Conservation (phyloP, 2,113 vertebrate genomes). For the Machaerirhynchus nigripectus region DNA sequence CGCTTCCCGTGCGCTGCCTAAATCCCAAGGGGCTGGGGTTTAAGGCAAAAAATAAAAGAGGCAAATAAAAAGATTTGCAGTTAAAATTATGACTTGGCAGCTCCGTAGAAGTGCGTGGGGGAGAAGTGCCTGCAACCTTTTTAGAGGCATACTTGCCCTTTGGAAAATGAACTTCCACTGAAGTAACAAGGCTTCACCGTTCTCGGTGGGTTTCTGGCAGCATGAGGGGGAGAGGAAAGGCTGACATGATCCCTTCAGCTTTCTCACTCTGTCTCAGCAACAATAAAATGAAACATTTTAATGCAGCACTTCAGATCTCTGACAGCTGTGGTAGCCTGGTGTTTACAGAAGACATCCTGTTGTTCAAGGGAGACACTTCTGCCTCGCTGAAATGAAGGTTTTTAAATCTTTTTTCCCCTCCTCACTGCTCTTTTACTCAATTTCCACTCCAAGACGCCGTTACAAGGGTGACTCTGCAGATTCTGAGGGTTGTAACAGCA, state of each 20-base stretch:
- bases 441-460: background rate
- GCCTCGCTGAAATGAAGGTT: background rate
- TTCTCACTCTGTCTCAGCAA: background rate
- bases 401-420: too few species aligned
- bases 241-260: background rate
- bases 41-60: background rate
- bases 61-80: conserved; percentile 32
- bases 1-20: background rate
- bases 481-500: background rate
- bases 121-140: conserved; percentile 33
- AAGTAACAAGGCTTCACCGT: conserved; percentile 4
- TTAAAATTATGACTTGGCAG: conserved; percentile 51
- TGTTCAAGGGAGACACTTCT: conserved; percentile 31
- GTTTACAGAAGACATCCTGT: conserved; percentile 63
- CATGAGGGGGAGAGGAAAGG: background rate
- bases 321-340: conserved; percentile 35
- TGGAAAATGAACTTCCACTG: conserved; percentile 20
- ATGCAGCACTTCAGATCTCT: background rate
- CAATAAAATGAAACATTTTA: background rate
- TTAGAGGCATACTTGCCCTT: conserved; percentile 20
- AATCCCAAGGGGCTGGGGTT: background rate
- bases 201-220: background rate
- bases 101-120: background rate
- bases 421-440: background rate
- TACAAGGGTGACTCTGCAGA: background rate